Percentiles rank a stretch among this genome's conserved stretches.
Conservation (phyloP, 2,888 invertebrate species). For the Baronia brevicornis region DNA sequence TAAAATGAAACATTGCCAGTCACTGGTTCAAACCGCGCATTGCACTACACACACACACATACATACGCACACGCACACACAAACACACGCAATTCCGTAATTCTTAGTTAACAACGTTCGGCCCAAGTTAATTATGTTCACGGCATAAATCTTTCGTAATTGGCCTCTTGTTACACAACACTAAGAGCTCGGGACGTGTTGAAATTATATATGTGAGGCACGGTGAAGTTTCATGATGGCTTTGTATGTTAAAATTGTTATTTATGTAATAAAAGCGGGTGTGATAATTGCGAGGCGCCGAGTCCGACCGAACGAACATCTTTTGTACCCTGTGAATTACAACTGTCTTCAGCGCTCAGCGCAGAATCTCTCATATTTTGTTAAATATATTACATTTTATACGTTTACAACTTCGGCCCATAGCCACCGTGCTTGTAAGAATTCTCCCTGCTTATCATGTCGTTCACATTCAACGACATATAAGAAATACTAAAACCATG, state of each 20-base stretch:
- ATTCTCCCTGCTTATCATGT: too few relatives aligned
- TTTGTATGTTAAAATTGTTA: conserved; percentile 33
- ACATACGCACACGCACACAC: too few relatives aligned
- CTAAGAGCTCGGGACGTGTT: conserved; percentile 69
- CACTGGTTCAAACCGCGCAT: too few relatives aligned
- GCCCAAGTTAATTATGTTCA: conserved; percentile 76
- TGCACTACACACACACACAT: too few relatives aligned
- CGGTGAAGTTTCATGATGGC: conserved; percentile 47
- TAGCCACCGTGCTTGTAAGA: too few relatives aligned
- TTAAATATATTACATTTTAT: too few relatives aligned
- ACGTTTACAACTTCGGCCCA: too few relatives aligned
- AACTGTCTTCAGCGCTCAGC: too few relatives aligned
- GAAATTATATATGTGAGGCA: conserved; percentile 72
- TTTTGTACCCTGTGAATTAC: conserved; percentile 8
- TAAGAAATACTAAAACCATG: too few relatives aligned
- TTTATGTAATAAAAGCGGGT: conserved; percentile 31
- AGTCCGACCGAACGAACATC: conserved; percentile 8
- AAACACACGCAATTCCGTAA: conserved; percentile 51
- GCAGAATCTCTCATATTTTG: too few relatives aligned
- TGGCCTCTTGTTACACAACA: conserved; percentile 73
- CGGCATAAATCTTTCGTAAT: conserved; percentile 75
- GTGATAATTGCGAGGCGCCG: conserved; percentile 24
- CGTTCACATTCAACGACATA: too few relatives aligned
- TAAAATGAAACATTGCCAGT: too few relatives aligned
- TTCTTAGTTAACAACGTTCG: conserved; percentile 68